Evolutionary conservation across 2,888 invertebrate species (phyloP), one percentile per base, ranked within the genome.

Genomic region (Brenthis ino): DNA sequence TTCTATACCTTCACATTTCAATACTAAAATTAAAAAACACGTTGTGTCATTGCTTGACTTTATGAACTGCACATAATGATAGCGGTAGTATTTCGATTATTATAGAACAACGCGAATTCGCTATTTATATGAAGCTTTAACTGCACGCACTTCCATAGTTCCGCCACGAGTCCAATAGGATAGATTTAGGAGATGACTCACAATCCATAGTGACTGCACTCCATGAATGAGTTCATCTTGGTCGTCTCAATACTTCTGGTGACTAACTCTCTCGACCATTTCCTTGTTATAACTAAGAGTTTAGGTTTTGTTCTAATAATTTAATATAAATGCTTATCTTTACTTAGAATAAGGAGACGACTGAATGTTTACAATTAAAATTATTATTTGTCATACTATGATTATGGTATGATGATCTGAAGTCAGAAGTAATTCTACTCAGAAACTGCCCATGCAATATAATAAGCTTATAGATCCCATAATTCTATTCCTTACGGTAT

Each of bases 101-200:
- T 43, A 8, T 43, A 43, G 11, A 43, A 43, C 37, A 43, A 12
- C 51, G n/a, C 16, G n/a, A 16, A 14, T 51, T 14, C 51, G 16
- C 16, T 53, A 53, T 16, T 14, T 16, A 5, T n/a, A 53, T 16
- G 16, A 16, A 53, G 2, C 28, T 5, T 14, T 53, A n/a, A 53
- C 6, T 16, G 14, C 37, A 53, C n/a, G 16, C 51, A 11, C 6
- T 61, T 0, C 33, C 12, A 3, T 20, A 20, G 14, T 61, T 61
- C 4, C 28, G 11, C 13, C 6, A 11, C 8, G 16, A 43, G 24
- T 57, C 14, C 51, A 16, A 37, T 56, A 13, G 53, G 24, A 37
- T 53, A 54, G 47, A 68, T 70, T 69, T 69, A 47, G 67, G 33
- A 37, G 33, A 67, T 72, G 70, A 72, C 50, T 67, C 67, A 72